Base-by-base conservation (phyloP, 2,888 invertebrate genomes). In the Nyleta sp. region DNA sequence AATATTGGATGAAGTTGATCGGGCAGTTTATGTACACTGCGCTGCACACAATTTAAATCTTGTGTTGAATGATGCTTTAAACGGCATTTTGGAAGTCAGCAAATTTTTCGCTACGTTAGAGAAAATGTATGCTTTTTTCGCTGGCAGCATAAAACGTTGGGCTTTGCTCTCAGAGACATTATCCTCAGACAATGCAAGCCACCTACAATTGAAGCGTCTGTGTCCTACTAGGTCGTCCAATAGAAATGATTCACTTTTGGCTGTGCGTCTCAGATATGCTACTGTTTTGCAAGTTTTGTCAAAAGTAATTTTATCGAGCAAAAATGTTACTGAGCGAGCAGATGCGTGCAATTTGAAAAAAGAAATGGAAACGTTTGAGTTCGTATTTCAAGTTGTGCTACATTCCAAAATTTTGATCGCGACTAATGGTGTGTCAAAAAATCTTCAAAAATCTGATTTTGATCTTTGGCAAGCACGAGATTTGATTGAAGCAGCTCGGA, bases 201-300 rank as follows among this genome's bases (percentile, higher is more conserved):
- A 85, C 72, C 83, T 87, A 82, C 83, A 83, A 81, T 65, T 85
- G 65, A 86, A 86, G n/a, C 62, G 71, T 46, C 13, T 40, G 5
- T 38, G 59, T 84, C 84, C 86, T 35, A 86, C 86, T 71, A 83
- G 85, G 76, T 86, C 85, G 85, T 82, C 84, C 38, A 80, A 82
- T 48, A 83, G 84, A 71, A 67, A 83, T 20, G 81, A 81, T 71
- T 73, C 83, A 20, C 78, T 84, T 80, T 64, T 74, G 68, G 82
- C 83, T 75, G 71, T 84, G 35, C 80, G 84, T 74, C 75, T 81
- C 68, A 72, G 79, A 38, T 82, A 76, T 81, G n/a, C 52, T n/a
- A 20, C 13, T 81, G 76, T 83, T 62, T 73, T 83, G 31, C 82
- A 79, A 81, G 78, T 76, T 46, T 67, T 83, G 24, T 60, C 81